Base-by-base conservation (phyloP, 1,140 invertebrate genomes). In the Saccostrea glomerata region DNA sequence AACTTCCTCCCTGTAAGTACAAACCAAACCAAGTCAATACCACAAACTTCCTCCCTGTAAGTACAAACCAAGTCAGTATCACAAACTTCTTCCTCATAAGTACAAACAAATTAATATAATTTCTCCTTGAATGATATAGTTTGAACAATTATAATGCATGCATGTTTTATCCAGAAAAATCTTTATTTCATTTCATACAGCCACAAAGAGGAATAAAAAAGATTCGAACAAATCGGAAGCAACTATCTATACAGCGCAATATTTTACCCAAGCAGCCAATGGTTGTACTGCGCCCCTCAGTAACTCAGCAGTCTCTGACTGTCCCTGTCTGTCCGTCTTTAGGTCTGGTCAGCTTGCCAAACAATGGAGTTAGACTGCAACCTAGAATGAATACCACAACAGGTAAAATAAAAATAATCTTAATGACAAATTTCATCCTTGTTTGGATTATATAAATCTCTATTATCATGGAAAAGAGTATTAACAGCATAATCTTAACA, bases 161-260 rank as follows among this genome's bases (percentile, higher is more conserved):
- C 58, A 60, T 60, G 58, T 20, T n/a, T 17, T 13, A 60, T 20
- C 20, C 9, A 60, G 58, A 15, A 60, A 6, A 1, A 63, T 63
- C 58, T 58, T 13, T n/a, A 20, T 20, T 36, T 25, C 25, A 17
- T 77, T 36, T 36, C 30, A 15, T 77, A 30, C 25, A 77, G 70
- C 70, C 70, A 77, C 70, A 77, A 12, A 77, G 70, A 25, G 70
- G 70, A 77, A 30, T 77, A 7, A 77, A 77, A 77, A 77, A 77
- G 70, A 77, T 77, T 36, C 70, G 70, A 30, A 77, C 70, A 36
- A 77, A 77, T 77, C 70, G 70, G 70, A 77, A 77, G 70, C 70
- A 77, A 25, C 25, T 77, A 25, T 77, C 70, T 13, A 77, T 77
- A 77, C 70, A 77, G 70, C 70, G 70, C 25, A 77, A 77, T 77